Evolutionary conservation across 1,140 invertebrate species (phyloP).

Genomic region (Bombus pyrosoma): DNA sequence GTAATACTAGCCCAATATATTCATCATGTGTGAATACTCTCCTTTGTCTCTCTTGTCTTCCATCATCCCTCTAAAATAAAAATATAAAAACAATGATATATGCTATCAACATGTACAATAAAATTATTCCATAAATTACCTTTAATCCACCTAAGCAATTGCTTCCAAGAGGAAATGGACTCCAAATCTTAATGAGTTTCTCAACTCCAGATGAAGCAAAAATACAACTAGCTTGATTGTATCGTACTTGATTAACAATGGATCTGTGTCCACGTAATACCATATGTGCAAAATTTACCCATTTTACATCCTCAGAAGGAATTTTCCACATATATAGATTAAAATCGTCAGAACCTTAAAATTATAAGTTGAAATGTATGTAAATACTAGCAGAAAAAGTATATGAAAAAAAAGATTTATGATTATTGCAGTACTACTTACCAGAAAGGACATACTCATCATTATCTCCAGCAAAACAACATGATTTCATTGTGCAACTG

Average conservation of each 20-base stretch:
- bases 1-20: constrained; percentile 91
- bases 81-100: constrained; percentile 20
- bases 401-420: not conserved
- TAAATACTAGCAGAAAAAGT: not conserved
- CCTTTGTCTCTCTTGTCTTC: constrained; percentile 86
- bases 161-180: constrained; percentile 76
- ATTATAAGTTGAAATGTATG: constrained; percentile 13
- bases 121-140: constrained; percentile 57
- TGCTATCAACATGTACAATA: not conserved
- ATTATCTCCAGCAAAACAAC: constrained; percentile 94
- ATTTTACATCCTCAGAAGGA: constrained; percentile 85
- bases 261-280: constrained; percentile 95
- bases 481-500: constrained; percentile 98
- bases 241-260: constrained; percentile 98
- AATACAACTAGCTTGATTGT: constrained; percentile 91
- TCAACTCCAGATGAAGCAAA: constrained; percentile 97
- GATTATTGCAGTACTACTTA: constrained; percentile 28
- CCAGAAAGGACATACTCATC: constrained; percentile 95
- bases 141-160: constrained; percentile 77
- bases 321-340: constrained; percentile 97
- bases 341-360: constrained; percentile 94
- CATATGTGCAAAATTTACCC: constrained; percentile 89
- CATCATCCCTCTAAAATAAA: constrained; percentile 71
- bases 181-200: constrained; percentile 94
- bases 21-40: constrained; percentile 93